These are phyloP conservation scores for Pygmarrhopalites habei DNA, from an alignment of 1,140 invertebrate genomes.

Conservation along the genomic window DNA sequence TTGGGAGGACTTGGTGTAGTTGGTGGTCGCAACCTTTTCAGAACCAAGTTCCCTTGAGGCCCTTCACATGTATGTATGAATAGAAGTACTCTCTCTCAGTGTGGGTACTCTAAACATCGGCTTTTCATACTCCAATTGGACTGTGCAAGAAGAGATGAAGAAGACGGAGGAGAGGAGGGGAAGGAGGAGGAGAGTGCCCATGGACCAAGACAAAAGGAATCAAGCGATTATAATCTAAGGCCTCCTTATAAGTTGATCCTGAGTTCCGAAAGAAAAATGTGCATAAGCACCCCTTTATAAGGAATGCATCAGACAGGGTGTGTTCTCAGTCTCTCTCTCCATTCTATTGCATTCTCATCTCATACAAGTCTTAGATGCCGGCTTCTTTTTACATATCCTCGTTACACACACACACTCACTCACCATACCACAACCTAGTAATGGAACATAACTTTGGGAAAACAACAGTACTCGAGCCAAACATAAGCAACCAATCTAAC, in stretches of 20 bases:
- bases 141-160: too few species aligned
- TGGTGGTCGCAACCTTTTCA: constrained; percentile 2
- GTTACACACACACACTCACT: neutral
- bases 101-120: too few species aligned
- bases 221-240: constrained; percentile 24
- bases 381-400: neutral
- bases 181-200: too few species aligned
- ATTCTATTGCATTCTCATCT: neutral
- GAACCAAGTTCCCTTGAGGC: constrained; percentile 5
- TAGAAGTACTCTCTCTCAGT: too few species aligned
- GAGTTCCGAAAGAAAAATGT: constrained; percentile 13
- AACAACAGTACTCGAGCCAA: too few species aligned
- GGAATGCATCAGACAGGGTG: constrained; percentile 18
- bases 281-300: constrained; percentile 17
- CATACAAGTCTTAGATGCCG: neutral
- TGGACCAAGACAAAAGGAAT: constrained; percentile 25
- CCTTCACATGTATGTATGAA: too few species aligned
- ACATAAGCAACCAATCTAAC: neutral
- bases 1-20: neutral
- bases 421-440: neutral
- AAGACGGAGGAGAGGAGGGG: too few species aligned
- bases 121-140: neutral
- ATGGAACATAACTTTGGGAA: constrained; percentile 9
- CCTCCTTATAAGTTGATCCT: constrained; percentile 9
- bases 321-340: neutral